Evolutionary conservation across 2,888 invertebrate species (phyloP).

Genomic region (Luperina testacea): DNA sequence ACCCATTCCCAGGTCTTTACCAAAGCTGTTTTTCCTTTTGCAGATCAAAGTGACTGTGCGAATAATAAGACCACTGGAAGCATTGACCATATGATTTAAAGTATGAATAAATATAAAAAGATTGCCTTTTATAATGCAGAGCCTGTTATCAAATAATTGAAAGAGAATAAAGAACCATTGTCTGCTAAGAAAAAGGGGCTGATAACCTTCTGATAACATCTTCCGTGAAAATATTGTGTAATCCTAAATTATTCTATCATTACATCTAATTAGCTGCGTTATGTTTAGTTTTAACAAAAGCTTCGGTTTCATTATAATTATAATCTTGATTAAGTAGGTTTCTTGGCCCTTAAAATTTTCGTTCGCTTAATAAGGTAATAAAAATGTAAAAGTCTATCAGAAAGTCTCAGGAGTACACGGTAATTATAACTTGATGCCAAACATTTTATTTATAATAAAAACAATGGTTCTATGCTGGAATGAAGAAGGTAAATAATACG

Average conservation of each 20-base stretch:
- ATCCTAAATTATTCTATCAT: constrained; percentile 39
- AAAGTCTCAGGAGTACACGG: background rate
- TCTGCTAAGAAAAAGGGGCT: constrained; percentile 35
- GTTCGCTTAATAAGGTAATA: constrained; percentile 35
- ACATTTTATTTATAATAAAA: constrained; percentile 24
- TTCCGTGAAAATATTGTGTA: constrained; percentile 19
- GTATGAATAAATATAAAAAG: constrained; percentile 1
- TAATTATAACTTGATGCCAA: constrained; percentile 29
- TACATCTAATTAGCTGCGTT: constrained; percentile 33
- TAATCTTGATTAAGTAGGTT: constrained; percentile 11
- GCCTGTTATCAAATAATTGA: constrained; percentile 64
- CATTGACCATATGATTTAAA: background rate
- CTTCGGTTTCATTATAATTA: constrained; percentile 26
- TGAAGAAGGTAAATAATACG: constrained; percentile 5
- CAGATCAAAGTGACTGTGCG: background rate
- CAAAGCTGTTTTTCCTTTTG: background rate
- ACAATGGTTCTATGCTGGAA: background rate
- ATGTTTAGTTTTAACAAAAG: constrained; percentile 30
- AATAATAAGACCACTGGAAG: background rate
- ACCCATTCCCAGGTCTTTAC: background rate
- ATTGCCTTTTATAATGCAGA: constrained; percentile 25
- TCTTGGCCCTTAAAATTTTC: constrained; percentile 18
- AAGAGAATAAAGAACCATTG: constrained; percentile 60
- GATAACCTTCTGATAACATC: constrained; percentile 39
- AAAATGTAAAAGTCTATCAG: constrained; percentile 38